Evolutionary conservation across 2,113 vertebrate species (phyloP).

Genomic region (Rhadina sibilatrix): DNA sequence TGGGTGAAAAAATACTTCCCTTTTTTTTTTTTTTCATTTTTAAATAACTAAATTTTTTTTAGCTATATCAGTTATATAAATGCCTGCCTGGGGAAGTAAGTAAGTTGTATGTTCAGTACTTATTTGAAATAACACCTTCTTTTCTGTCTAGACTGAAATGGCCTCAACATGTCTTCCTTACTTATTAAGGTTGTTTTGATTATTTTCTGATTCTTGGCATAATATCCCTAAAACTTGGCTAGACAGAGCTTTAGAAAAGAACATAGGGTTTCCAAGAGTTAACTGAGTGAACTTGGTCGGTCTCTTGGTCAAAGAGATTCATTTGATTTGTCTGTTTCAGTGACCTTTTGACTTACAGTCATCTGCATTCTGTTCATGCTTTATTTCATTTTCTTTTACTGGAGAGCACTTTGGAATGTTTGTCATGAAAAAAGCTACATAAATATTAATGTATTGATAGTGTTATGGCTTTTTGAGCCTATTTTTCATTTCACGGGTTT

Average conservation of each 20-base stretch:
- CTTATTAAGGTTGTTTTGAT: neutral
- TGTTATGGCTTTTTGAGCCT: conserved; percentile 68
- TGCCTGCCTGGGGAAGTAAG: neutral
- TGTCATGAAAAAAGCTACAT: conserved; percentile 74
- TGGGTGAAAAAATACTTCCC: neutral
- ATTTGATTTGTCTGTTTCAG: conserved; percentile 36
- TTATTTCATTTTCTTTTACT: conserved; percentile 70
- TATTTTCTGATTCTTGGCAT: neutral
- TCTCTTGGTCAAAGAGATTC: conserved; percentile 2
- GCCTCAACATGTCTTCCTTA: neutral
- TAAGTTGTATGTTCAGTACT: neutral
- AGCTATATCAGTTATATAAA: neutral
- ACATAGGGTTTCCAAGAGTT: neutral
- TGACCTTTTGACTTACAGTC: conserved; percentile 60
- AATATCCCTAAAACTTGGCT: neutral
- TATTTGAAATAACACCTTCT: neutral
- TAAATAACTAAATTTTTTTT: neutral
- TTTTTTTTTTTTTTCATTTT: neutral
- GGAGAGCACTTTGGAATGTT: conserved; percentile 62
- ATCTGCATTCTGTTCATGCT: conserved; percentile 53
- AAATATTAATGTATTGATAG: conserved; percentile 80
- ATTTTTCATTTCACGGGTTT: conserved; percentile 74
- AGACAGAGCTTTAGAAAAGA: neutral
- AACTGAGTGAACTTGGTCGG: neutral
- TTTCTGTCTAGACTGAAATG: neutral